Evolutionary conservation across 2,797 vertebrate species (phyloP).

Genomic region (Diplodus puntazzo): DNA sequence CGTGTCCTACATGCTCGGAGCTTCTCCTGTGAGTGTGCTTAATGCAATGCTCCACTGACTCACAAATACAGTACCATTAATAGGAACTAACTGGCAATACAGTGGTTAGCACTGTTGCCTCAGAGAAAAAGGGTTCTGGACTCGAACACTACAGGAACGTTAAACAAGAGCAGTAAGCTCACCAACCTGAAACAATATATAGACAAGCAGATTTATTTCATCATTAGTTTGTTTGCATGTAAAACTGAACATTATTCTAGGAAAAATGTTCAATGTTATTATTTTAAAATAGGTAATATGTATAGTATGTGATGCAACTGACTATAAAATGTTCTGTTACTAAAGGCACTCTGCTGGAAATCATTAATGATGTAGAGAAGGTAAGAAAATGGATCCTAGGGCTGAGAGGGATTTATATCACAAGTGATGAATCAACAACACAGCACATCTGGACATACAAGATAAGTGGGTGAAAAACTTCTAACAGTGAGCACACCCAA

Average conservation of each 20-base stretch:
- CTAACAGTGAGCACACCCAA: no score
- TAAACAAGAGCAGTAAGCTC: no score
- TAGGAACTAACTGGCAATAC: not conserved
- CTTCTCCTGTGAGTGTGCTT: conserved; percentile 15
- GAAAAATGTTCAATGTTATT: not conserved
- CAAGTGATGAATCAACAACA: not conserved
- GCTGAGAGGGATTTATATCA: not conserved
- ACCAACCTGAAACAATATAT: no score
- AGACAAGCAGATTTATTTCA: not conserved
- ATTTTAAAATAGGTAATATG: not conserved
- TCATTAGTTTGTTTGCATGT: not conserved
- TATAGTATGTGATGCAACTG: not conserved
- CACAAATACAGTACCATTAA: conserved; percentile 17
- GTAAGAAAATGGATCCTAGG: not conserved
- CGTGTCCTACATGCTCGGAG: conserved; percentile 13
- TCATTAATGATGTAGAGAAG: not conserved
- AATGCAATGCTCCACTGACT: conserved; percentile 8
- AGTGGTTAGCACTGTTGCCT: not conserved
- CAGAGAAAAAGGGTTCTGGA: not conserved
- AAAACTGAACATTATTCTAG: no score
- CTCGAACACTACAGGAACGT: not conserved
- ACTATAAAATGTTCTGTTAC: not conserved
- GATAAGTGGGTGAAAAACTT: no score
- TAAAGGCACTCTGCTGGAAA: not conserved
- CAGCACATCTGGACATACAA: no score